Percentiles rank a stretch among this genome's conserved stretches.
phyloP scores from a whole-genome alignment of 2,797 vertebrate species.

The Myotis vivesi region DNA sequence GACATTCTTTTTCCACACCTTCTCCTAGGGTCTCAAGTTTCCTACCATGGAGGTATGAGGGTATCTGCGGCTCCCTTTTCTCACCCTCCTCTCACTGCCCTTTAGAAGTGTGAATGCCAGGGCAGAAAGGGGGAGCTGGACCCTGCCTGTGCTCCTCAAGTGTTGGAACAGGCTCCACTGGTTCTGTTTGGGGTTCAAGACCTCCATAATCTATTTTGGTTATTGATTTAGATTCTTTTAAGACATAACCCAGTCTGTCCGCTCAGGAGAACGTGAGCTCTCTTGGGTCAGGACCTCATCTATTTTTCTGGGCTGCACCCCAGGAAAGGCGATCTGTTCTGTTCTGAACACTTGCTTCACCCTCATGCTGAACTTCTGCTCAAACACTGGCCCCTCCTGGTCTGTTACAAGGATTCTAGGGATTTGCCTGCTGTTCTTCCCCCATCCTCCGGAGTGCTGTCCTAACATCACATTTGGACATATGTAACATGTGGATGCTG shows the following conservation, averaged over 20 bases:
- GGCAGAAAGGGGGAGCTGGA: neutral
- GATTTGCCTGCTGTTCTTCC: neutral
- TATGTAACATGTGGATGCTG: neutral
- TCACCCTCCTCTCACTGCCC: neutral
- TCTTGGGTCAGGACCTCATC: neutral
- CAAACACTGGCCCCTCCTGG: neutral
- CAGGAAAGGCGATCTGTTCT: neutral
- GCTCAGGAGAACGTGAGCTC: neutral
- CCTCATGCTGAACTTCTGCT: neutral
- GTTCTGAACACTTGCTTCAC: neutral
- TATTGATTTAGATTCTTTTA: neutral
- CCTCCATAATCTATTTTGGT: neutral
- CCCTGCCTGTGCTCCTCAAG: neutral
- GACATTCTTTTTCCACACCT: neutral
- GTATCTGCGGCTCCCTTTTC: neutral
- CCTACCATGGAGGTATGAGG: neutral
- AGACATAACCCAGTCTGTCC: neutral
- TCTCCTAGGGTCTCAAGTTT: neutral
- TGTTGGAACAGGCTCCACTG: neutral
- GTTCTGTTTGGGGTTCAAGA: neutral
- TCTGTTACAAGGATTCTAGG: neutral
- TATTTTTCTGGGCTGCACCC: neutral
- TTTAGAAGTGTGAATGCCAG: neutral
- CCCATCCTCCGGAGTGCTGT: neutral
- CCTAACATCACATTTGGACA: neutral